phyloP scores from a whole-genome alignment of 2,797 vertebrate genomes.

The Oryzias sinensis region DNA sequence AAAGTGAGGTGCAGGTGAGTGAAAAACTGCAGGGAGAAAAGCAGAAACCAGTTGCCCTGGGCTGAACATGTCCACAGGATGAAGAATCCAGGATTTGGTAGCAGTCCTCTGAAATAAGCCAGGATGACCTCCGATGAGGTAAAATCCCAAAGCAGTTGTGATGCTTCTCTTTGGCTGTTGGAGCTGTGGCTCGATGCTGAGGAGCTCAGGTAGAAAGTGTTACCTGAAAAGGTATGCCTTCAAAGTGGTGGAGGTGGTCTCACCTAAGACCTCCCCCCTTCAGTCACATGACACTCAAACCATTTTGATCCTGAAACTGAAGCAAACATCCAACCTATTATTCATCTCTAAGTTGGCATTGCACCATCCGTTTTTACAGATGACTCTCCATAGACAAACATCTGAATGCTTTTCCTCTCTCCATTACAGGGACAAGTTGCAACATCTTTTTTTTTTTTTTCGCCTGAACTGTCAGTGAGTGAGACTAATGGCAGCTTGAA shows the following conservation, averaged over 20 bases:
- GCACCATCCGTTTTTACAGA: slow-evolving; percentile 17
- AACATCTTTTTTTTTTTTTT: slow-evolving; percentile 60
- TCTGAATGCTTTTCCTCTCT: slow-evolving; percentile 4
- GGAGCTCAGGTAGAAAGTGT: slow-evolving; percentile 42
- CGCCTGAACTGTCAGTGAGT: slow-evolving; percentile 45
- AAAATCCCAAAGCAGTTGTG: background rate
- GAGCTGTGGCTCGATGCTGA: slow-evolving; percentile 10
- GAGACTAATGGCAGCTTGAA: slow-evolving; percentile 46
- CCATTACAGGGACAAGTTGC: slow-evolving; percentile 58
- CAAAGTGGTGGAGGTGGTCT: slow-evolving; percentile 56
- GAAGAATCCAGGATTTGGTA: slow-evolving; percentile 30
- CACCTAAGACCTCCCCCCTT: slow-evolving; percentile 61
- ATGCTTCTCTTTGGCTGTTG: slow-evolving; percentile 15
- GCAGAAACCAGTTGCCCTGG: slow-evolving; percentile 75
- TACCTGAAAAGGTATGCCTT: slow-evolving; percentile 49
- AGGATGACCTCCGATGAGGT: slow-evolving; percentile 28
- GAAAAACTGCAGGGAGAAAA: slow-evolving; percentile 76
- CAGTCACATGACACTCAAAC: slow-evolving; percentile 64
- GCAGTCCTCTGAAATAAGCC: slow-evolving; percentile 26
- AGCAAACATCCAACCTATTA: slow-evolving; percentile 42
- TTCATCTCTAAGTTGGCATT: slow-evolving; percentile 39
- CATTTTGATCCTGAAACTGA: slow-evolving; percentile 47
- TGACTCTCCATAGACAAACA: slow-evolving; percentile 24
- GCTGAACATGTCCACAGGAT: slow-evolving; percentile 77
- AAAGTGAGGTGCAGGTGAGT: slow-evolving; percentile 74